A percentile compares a stretch with the other conserved stretches of the same genome.
phyloP scores from a whole-genome alignment of 2,888 invertebrate genomes.

The Zootermopsis nevadensis region DNA sequence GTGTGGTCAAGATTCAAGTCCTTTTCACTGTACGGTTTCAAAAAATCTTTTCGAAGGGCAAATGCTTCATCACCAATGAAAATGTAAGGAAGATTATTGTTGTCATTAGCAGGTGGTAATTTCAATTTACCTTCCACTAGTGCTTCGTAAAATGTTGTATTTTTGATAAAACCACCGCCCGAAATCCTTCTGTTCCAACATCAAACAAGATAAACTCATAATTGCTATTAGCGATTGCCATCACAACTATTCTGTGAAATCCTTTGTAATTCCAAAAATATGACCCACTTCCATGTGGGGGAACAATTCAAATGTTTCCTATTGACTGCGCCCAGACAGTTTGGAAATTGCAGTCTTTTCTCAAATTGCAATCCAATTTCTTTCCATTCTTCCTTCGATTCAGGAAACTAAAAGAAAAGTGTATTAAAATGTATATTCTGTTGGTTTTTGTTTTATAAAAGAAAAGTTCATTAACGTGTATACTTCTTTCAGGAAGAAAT shows the following conservation, averaged over 20 bases:
- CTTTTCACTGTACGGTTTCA: conserved; percentile 37
- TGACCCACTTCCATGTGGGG: conserved; percentile 49
- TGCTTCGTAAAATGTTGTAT: conserved; percentile 52
- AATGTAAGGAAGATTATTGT: conserved; percentile 49
- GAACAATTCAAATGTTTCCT: conserved; percentile 24
- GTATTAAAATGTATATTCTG: no score
- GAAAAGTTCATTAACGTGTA: no score
- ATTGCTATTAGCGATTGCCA: conserved; percentile 54
- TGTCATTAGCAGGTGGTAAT: conserved; percentile 35
- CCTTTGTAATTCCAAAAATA: conserved; percentile 52
- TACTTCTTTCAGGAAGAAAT: no score
- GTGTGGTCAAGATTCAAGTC: not conserved
- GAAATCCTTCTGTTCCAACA: conserved; percentile 55
- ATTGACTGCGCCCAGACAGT: conserved; percentile 26
- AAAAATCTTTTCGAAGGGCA: conserved; percentile 46
- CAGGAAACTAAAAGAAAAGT: no score
- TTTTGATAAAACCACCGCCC: conserved; percentile 54
- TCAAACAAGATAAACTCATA: conserved; percentile 54
- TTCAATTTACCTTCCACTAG: conserved; percentile 43
- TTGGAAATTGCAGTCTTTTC: no score
- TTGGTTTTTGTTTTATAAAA: no score
- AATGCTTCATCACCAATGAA: conserved; percentile 52
- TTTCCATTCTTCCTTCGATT: no score
- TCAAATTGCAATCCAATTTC: no score
- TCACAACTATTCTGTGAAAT: conserved; percentile 51